These are phyloP conservation scores for Passerculus sandwichensis DNA, from an alignment of 2,797 vertebrate species.

Conservation along the genomic window DNA sequence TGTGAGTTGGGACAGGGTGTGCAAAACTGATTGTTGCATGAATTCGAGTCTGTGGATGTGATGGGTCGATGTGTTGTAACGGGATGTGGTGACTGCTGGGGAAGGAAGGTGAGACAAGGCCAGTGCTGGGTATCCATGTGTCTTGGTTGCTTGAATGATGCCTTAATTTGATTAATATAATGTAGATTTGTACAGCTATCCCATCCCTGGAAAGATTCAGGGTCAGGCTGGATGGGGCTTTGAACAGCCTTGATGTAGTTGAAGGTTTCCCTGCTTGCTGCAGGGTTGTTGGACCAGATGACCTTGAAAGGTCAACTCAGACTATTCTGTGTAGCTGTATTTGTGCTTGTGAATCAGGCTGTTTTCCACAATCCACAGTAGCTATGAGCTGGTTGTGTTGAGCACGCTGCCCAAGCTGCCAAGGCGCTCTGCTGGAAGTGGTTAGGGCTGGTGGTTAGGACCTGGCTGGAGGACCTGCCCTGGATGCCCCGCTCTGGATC, in stretches of 20 bases:
- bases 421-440: neutral
- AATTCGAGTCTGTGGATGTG: too few relatives aligned
- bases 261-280: neutral
- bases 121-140: accelerated
- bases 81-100: accelerated
- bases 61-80: accelerated
- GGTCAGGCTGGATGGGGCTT: neutral
- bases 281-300: neutral
- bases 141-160: neutral
- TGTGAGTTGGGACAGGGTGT: too few relatives aligned
- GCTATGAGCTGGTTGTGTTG: neutral
- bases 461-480: neutral
- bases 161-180: neutral
- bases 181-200: neutral
- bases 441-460: neutral
- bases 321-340: neutral
- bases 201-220: neutral
- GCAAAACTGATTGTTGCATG: too few relatives aligned
- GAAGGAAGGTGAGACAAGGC: neutral
- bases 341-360: neutral
- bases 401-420: neutral
- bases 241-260: neutral
- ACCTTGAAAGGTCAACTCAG: neutral
- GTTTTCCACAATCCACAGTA: neutral
- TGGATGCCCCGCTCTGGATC: neutral